phyloP scores from a whole-genome alignment of 37 sponge, comb jelly and placozoan species.

The Halichondria panicea region DNA sequence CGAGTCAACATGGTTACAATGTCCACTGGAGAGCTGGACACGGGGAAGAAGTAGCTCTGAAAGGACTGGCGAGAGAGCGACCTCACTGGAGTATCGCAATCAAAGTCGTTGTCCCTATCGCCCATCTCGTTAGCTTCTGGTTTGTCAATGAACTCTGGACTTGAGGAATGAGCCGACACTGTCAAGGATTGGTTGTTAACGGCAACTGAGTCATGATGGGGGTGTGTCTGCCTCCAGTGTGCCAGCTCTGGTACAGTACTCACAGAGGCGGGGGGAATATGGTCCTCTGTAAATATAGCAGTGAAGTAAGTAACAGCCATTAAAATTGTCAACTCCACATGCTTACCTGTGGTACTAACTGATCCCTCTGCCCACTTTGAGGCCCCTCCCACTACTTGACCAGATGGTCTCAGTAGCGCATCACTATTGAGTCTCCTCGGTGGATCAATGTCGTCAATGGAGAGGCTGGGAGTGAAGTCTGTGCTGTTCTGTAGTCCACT shows the following conservation, averaged over 20 bases:
- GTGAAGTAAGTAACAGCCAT: neutral
- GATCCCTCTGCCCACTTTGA: too few relatives aligned
- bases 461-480: too few relatives aligned
- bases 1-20: constrained; percentile 65
- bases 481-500: too few relatives aligned
- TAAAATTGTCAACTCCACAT: too few relatives aligned
- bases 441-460: too few relatives aligned
- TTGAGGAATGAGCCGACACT: neutral
- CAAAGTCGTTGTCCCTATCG: neutral
- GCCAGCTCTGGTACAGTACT: constrained; percentile 15
- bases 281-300: neutral
- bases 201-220: neutral
- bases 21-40: constrained; percentile 73
- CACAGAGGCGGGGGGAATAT: constrained; percentile 17
- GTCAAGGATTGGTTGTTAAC: neutral
- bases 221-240: neutral
- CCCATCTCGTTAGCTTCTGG: neutral
- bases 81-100: neutral
- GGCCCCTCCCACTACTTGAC: too few relatives aligned
- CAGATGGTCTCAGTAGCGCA: too few relatives aligned
- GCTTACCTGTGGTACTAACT: constrained; percentile 1
- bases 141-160: neutral
- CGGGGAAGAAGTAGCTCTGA: constrained; percentile 38
- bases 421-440: too few relatives aligned
- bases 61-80: neutral